Evolutionary conservation across 2,113 vertebrate genomes (phyloP), one percentile per base, ranked within the genome.

Genomic region (Tragelaphus buxtoni): DNA sequence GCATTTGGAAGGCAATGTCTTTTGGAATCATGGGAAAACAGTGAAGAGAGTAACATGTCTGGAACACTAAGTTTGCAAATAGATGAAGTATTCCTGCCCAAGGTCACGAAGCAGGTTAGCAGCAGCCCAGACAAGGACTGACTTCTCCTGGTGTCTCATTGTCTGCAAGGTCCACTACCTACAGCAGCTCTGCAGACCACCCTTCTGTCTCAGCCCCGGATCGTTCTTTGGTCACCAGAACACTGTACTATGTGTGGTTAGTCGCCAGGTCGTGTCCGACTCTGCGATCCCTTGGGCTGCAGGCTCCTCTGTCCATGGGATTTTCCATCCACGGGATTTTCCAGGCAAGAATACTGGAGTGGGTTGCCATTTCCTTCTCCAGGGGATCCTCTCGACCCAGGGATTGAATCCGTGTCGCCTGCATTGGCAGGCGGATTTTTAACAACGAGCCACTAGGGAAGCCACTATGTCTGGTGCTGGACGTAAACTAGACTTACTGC

Each of bases 231-330:
- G 32, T 53, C 18, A n/a, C 77, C 6, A 1, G 22, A 77, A 53
- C 47, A 53, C 18, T 6, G 10, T n/a, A 20, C 49, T 12, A 2
- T 0, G 32, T 24, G 18, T 35, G 77, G 32, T 80, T 74, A 24
- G 22, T 42, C 6, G 3, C 69, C 22, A 42, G 26, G 69, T 13
- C 1, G 0, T 13, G 3, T 26, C 69, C 0, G 2, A 74, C 22
- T 24, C 39, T 74, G 69, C 2, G 1, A 74, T 11, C 22, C 11
- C 11, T 13, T 42, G 69, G 22, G 39, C n/a, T 22, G 18, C 69
- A 74, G 35, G 69, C 39, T 42, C 35, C 69, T 74, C 39, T 74
- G 35, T 74, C 22, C 35, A 4, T 24, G 22, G 35, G 69, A 42
- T 42, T 39, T 69, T 42, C 63, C 63, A 35, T 42, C 35, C 69